Percentiles rank a stretch among this genome's conserved stretches.
phyloP scores from a whole-genome alignment of 2,113 vertebrate genomes.

The Clupea harengus region DNA sequence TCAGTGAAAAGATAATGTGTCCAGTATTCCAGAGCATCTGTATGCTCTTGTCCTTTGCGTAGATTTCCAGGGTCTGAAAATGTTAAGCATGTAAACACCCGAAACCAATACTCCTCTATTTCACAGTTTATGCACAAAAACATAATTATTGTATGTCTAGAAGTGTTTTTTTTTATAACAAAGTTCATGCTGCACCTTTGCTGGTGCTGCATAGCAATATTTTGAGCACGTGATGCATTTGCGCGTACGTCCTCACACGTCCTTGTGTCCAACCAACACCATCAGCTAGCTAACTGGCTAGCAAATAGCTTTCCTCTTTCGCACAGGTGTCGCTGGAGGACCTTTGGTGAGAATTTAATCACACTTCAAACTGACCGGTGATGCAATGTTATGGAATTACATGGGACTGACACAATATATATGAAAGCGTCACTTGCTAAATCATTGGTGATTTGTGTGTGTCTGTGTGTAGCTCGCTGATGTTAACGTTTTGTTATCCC shows the following conservation, averaged over 20 bases:
- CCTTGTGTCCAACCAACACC: slow-evolving; percentile 12
- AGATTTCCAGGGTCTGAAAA: too few relatives aligned
- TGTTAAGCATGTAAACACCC: too few relatives aligned
- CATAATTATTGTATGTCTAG: too few relatives aligned
- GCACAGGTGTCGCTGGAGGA: slow-evolving; percentile 10
- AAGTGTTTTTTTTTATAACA: not conserved
- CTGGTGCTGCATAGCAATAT: not conserved
- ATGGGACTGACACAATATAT: not conserved
- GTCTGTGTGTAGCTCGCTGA: not conserved
- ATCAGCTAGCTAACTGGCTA: not conserved
- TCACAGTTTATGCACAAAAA: too few relatives aligned
- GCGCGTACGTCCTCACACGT: slow-evolving; percentile 12
- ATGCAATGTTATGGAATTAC: not conserved
- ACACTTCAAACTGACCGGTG: not conserved
- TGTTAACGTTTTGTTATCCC: not conserved
- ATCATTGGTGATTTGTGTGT: not conserved
- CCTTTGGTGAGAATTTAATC: not conserved
- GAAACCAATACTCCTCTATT: too few relatives aligned
- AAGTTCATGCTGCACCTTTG: too few relatives aligned
- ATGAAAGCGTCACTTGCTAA: not conserved
- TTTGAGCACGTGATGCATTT: not conserved
- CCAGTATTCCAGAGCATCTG: too few relatives aligned
- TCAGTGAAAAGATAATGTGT: too few relatives aligned
- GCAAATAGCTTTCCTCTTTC: not conserved
- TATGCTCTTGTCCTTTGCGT: too few relatives aligned